Percentiles rank a stretch among this genome's conserved stretches.
Evolutionary conservation across 2,888 invertebrate genomes (phyloP).

Genomic region (Oscheius sp.): DNA sequence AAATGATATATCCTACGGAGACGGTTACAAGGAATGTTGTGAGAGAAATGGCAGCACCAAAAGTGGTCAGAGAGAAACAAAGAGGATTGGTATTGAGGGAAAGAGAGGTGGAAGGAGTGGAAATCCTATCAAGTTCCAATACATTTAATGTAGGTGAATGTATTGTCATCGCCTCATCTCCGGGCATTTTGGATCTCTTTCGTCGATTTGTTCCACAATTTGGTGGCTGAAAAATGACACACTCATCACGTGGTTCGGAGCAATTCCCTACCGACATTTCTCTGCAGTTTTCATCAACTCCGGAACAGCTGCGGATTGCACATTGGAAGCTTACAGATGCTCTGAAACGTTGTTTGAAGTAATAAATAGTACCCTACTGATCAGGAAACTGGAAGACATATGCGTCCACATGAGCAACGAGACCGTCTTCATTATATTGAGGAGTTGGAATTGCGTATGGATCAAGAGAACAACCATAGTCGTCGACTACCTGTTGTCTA

Average conservation of each 20-base stretch:
- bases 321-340: slow-evolving; percentile 59
- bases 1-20: slow-evolving; percentile 44
- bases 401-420: slow-evolving; percentile 58
- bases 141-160: slow-evolving; percentile 65
- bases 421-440: slow-evolving; percentile 44
- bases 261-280: slow-evolving; percentile 48
- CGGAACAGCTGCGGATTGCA: slow-evolving; percentile 59
- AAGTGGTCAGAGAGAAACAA: slow-evolving; percentile 60
- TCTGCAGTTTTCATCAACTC: slow-evolving; percentile 56
- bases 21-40: slow-evolving; percentile 63
- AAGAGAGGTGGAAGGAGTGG: background rate
- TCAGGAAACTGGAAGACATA: slow-evolving; percentile 68
- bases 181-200: background rate
- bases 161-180: slow-evolving; percentile 39
- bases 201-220: slow-evolving; percentile 38
- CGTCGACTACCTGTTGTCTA: slow-evolving; percentile 59
- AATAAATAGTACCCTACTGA: slow-evolving; percentile 12
- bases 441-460: slow-evolving; percentile 61
- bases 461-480: slow-evolving; percentile 62
- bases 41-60: slow-evolving; percentile 60
- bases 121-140: slow-evolving; percentile 51
- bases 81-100: slow-evolving; percentile 12
- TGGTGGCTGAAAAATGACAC: slow-evolving; percentile 55
- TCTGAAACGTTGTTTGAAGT: slow-evolving; percentile 22
- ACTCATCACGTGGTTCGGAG: slow-evolving; percentile 22